Evolutionary conservation across 2,113 vertebrate species (phyloP), one percentile per base, ranked within the genome.

Genomic region (Rhadina sibilatrix): DNA sequence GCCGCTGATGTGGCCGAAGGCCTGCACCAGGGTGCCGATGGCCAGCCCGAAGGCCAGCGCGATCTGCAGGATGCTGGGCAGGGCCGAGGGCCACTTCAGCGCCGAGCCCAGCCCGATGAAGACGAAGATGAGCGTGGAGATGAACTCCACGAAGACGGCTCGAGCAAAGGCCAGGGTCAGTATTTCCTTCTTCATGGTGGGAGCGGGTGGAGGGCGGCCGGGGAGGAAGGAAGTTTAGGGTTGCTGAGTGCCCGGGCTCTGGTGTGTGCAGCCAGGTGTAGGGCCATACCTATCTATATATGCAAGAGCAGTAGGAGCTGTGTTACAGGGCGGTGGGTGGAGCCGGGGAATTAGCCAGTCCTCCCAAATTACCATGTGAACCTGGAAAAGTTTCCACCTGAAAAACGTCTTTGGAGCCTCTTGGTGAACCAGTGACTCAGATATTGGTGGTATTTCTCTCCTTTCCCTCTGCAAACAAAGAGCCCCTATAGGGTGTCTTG

Each of bases 101-200:
- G 98, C 98, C 4, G 98, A 98, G 75, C 97, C 98, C 5, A 98
- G 96, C 64, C 98, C 98, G 5, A 98, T 98, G 97, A 98, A 98
- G 93, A 98, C 97, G 6, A 98, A 98, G 97, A 98, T 96, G 96
- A 98, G 96, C 3, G 98, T 98, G 96, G 94, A 98, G 77, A 98
- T 77, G 90, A 98, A 98, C 95, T 98, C 98, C 0, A 96, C 94
- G 2, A 98, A 97, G 93, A 98, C 98, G 0, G 98, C 97, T 57
- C 98, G 97, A 65, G 96, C 93, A 40, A 98, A 98, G 42, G 98
- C 97, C 74, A 97, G 42, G 50, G 98, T 98, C 40, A 97, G 94
- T 80, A 98, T 75, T 78, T 98, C 98, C 93, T 95, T 98, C 97
- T 97, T 98, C 98, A 98, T 98, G 95, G 84, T 77, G 91, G 95